phyloP scores from a whole-genome alignment of 2,113 vertebrate genomes.

The Melanerpes aurifrons region DNA sequence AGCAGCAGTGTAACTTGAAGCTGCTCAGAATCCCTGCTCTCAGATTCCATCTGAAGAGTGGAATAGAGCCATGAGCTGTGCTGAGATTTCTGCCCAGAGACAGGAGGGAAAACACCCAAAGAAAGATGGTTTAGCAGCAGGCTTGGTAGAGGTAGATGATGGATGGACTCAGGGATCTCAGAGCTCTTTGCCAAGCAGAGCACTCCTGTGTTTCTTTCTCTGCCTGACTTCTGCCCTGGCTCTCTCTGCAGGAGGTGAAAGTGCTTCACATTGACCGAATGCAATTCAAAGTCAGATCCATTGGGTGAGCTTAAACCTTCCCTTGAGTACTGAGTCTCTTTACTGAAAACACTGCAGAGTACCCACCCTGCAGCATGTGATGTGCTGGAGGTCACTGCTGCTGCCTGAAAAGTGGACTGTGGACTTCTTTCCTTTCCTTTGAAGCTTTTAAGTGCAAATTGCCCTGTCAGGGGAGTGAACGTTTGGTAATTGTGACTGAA shows the following conservation, averaged over 20 bases:
- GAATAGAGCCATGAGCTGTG: not conserved
- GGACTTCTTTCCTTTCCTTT: not conserved
- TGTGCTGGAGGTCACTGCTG: not conserved
- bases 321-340: not conserved
- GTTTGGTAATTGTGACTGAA: not conserved
- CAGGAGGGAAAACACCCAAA: not conserved
- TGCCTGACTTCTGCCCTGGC: not conserved
- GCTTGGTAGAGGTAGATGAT: too few species aligned
- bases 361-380: not conserved
- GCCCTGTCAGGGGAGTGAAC: not conserved
- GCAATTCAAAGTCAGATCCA: constrained; percentile 89
- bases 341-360: not conserved
- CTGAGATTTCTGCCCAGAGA: not conserved
- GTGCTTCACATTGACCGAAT: constrained; percentile 88
- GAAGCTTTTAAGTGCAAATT: not conserved
- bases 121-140: too few species aligned
- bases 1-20: not conserved
- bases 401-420: not conserved
- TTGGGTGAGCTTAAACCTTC: constrained; percentile 81
- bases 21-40: not conserved
- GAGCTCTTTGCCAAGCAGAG: too few species aligned
- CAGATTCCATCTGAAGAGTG: not conserved
- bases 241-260: constrained; percentile 89
- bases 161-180: too few species aligned
- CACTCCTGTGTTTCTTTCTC: not conserved